Base-by-base conservation (phyloP, 2,888 invertebrate species). In the Cerceris ruficornis region DNA sequence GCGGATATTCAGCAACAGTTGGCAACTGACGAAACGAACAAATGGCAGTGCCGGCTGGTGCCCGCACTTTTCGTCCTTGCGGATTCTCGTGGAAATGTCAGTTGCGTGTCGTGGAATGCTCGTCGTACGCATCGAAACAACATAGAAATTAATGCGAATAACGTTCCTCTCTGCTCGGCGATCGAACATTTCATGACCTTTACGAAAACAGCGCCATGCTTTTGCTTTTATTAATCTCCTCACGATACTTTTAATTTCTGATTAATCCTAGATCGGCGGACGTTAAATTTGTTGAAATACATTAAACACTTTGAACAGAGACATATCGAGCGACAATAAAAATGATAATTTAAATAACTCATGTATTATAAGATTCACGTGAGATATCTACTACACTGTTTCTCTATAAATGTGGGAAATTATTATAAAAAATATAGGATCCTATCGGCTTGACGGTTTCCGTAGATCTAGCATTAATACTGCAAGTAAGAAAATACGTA, bases 41-140 rank as follows among this genome's bases (percentile, higher is more conserved):
- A 82, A 73, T 64, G 68, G 58, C 73, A 39, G 42, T 77, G 86
- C 86, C 86, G 87, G 85, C 87, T 88, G 88, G 86, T 86, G 83
- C 87, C 86, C 87, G 86, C 84, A 87, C 82, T 85, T 88, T 72
- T 79, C 81, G 69, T 78, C 59, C 73, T 78, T 71, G 66, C 55
- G 57, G 74, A 83, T 77, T 76, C 66, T 57, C 73, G 65, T 75
- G 81, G 71, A 75, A 80, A 78, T 81, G 70, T 54, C 76, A 70
- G 72, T 85, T 69, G 82, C 85, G 74, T 69, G 77, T 71, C 61
- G 42, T 7, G 15, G 49, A 41, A 65, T 46, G 65, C 64, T 62
- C 50, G 72, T 69, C 28, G 49, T 60, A 69, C 75, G 76, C 80
- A 69, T 11, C 50, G 61, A 52, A 46, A 46, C 64, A 9, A 50